Evolutionary conservation across 2,797 vertebrate genomes (phyloP).

Genomic region (Pipistrellus kuhlii): DNA sequence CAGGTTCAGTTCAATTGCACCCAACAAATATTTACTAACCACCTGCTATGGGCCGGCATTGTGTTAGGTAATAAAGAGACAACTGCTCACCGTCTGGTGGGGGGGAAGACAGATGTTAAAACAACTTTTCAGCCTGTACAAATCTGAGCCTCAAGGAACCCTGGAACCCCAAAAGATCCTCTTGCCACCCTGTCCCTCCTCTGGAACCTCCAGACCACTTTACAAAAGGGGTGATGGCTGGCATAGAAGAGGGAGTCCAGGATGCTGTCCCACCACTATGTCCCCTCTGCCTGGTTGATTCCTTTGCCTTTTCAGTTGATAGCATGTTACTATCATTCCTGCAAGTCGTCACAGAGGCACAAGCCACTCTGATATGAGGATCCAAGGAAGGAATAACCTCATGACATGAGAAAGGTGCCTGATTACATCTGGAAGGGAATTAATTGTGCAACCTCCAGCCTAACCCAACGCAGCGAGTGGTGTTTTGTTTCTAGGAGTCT

Average conservation of each 20-base stretch:
- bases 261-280: background rate
- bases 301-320: background rate
- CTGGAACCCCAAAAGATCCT: background rate
- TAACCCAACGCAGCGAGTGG: background rate
- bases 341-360: background rate
- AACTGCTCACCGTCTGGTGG: background rate
- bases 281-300: background rate
- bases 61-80: background rate
- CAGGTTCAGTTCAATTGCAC: background rate
- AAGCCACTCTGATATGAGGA: background rate
- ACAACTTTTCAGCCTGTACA: background rate
- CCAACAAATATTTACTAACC: background rate
- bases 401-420: background rate
- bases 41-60: background rate
- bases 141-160: background rate
- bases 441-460: background rate
- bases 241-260: background rate
- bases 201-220: background rate
- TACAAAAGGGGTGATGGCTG: background rate
- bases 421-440: background rate
- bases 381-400: background rate
- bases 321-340: background rate
- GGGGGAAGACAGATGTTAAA: background rate
- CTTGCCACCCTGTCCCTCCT: background rate
- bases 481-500: background rate